A percentile compares a stretch with the other conserved stretches of the same genome.
phyloP scores from a whole-genome alignment of 2,797 vertebrate genomes.

The Simalia tracyae region DNA sequence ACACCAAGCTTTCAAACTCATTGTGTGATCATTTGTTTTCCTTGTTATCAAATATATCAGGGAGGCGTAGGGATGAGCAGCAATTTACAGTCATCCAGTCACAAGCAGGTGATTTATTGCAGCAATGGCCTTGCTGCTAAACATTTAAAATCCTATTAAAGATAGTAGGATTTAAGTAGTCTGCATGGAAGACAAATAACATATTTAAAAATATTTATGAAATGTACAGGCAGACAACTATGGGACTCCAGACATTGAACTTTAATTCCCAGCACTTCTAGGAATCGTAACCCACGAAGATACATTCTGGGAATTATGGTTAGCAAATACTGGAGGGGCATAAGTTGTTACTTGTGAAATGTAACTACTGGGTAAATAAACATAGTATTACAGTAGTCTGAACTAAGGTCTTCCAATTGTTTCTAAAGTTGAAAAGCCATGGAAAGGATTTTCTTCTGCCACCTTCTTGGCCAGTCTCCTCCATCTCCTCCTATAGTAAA shows the following conservation, averaged over 20 bases:
- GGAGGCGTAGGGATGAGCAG: not conserved
- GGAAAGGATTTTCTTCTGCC: not conserved
- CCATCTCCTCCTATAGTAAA: not conserved
- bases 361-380: not conserved
- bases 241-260: not conserved
- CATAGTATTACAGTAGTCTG: not conserved
- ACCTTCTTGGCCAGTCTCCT: not conserved
- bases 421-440: not conserved
- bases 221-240: not conserved
- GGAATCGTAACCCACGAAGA: not conserved
- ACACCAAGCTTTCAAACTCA: conserved; percentile 32
- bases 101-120: conserved; percentile 8
- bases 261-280: not conserved
- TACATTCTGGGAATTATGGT: not conserved
- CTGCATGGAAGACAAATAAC: conserved; percentile 8
- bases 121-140: not conserved
- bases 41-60: not conserved
- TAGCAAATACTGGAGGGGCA: not conserved
- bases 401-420: not conserved
- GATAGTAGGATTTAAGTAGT: not conserved
- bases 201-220: not conserved
- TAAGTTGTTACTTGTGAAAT: not conserved
- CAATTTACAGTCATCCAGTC: conserved; percentile 24
- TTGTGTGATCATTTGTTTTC: conserved; percentile 11
- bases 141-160: conserved; percentile 1